A percentile compares a stretch with the other conserved stretches of the same genome.
Conservation (phyloP, 2,888 invertebrate genomes). For the Tenthredo distinguenda region DNA sequence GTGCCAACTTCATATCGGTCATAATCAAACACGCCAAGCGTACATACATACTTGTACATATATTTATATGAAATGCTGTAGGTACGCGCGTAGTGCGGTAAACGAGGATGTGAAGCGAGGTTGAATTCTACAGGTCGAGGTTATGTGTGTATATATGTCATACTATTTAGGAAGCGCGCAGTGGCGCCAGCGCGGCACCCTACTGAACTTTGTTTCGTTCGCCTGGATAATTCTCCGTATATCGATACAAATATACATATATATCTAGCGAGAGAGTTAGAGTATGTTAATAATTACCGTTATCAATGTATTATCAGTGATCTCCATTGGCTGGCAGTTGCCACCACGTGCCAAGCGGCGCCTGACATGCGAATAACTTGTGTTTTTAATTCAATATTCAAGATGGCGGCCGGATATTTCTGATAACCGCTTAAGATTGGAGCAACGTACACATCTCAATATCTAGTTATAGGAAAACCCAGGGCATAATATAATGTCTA, state of each 20-base stretch:
- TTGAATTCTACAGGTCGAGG: conserved; percentile 42
- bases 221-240: not conserved
- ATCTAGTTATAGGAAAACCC: not conserved
- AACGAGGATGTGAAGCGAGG: conserved; percentile 26
- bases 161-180: conserved; percentile 38
- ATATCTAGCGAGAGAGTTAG: not conserved
- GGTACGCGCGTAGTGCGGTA: not conserved
- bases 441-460: not conserved
- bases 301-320: conserved; percentile 27
- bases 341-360: conserved; percentile 26
- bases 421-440: conserved; percentile 6
- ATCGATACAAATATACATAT: not conserved
- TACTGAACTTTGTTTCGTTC: conserved; percentile 37
- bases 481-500: not conserved
- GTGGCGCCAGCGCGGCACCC: conserved; percentile 18
- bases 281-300: not conserved
- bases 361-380: not conserved
- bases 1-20: too few relatives aligned
- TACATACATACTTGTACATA: too few relatives aligned
- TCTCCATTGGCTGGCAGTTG: not conserved
- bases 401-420: conserved; percentile 3
- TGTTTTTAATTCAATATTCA: conserved; percentile 1
- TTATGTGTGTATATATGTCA: not conserved
- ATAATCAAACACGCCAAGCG: too few relatives aligned
- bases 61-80: too few relatives aligned